Base-by-base conservation (phyloP, 1,140 invertebrate species). In the Drosophila punjabiensis region DNA sequence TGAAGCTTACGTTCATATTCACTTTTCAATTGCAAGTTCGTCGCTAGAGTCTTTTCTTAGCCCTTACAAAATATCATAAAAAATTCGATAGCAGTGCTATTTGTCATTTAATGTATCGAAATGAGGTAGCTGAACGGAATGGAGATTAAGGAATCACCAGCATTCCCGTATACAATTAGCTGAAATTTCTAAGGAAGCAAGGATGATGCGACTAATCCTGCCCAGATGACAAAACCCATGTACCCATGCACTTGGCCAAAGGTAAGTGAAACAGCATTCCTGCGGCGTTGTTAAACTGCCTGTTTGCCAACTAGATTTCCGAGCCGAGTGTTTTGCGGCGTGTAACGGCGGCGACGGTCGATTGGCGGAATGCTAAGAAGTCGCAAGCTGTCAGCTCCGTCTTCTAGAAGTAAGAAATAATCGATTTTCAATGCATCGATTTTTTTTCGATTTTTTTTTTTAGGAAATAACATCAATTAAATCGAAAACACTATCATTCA, bases 171-270 rank as follows among this genome's bases (percentile, higher is more conserved):
- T 7, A 61, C 65, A 71, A 89, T 81, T 81, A 79, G 67, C 16
- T 33, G n/a, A 3, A 35, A 50, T 79, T 88, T 88, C 82, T 48
- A 20, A 35, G 41, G 56, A 79, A 89, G 68, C 47, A 73, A 66
- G 55, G 56, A 62, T 52, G 10, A 13, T 37, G 37, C 13, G 35
- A 11, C 66, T 81, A 88, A 90, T 85, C 85, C 77, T 39, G 41
- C 13, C 10, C 47, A 28, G 48, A 30, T n/a, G 50, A 58, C 20
- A 32, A 58, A 77, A 47, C 67, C 61, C 83, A 80, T 68, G 76
- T 52, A 53, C 71, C 47, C 83, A 77, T 53, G 70, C 55, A 53
- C 18, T 52, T 47, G 41, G 58, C 43, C 13, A 28, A 52, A 60
- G 53, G 60, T 43, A 33, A 33, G 53, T 24, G 43, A 74, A 68